Evolutionary conservation across 2,888 invertebrate genomes (phyloP), one percentile per base, ranked within the genome.

Genomic region (Danaus chrysippus): DNA sequence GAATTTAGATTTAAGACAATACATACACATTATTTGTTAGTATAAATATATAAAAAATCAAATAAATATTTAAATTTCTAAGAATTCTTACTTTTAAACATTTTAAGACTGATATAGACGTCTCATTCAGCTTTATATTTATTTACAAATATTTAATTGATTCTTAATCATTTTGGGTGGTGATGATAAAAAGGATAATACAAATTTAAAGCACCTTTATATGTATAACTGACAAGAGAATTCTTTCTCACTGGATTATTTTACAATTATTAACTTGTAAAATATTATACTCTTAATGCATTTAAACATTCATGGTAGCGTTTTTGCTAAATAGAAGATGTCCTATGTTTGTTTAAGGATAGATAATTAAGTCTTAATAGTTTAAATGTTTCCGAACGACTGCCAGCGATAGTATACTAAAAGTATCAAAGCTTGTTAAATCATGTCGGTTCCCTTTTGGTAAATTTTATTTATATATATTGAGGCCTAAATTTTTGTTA

Each of bases 41-140:
- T 67, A 49, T 61, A 57, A 54, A 46, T 62, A 59, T 46, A 58
- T 64, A 15, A 60, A 64, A 68, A 54, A 65, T 65, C 58, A 57
- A 63, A 63, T 60, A 67, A 62, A 67, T 67, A 64, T 56, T 58
- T 63, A 61, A 67, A 70, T 65, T 61, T 58, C 65, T 65, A 63
- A 61, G 61, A 64, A 62, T 73, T 70, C 67, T 68, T 70, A 73
- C 65, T 66, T 71, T 67, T 71, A 71, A 71, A 69, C 49, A 49
- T 17, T 69, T 70, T 74, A 75, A 77, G 77, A 77, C 77, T 77
- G 77, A 77, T 62, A 63, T 66, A 68, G 71, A 67, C 70, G 68
- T 72, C 69, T 71, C 67, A 71, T 69, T 49, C 73, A 68, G 70
- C 70, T 73, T 70, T 71, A 70, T 62, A 64, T 68, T 70, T 70